Evolutionary conservation across 30 jellyfish, hydroid and myxozoan species (phyloP), one percentile per base, ranked within the genome.

Genomic region (Aurelia coerulea): DNA sequence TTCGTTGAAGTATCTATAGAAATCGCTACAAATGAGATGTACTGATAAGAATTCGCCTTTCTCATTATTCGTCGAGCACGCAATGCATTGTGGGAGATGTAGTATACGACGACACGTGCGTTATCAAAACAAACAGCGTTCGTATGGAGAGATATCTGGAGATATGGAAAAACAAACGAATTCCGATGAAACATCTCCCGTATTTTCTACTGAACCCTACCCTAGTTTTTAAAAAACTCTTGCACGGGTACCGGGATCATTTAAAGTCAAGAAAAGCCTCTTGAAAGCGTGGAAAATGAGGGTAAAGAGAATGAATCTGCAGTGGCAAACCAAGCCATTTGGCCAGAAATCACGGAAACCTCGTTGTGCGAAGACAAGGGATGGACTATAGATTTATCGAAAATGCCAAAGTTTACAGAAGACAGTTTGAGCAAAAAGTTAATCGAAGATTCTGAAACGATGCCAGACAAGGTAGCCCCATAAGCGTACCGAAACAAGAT

Each of bases 21-120:
- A n/a, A n/a, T n/a, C n/a, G n/a, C n/a, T n/a, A n/a, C n/a, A n/a
- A n/a, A n/a, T n/a, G n/a, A n/a, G n/a, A n/a, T n/a, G n/a, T n/a
- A n/a, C n/a, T n/a, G n/a, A n/a, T n/a, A n/a, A n/a, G n/a, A 37
- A 58, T 65, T 65, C 51, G 76, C 76, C 76, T 65, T 65, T 65
- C 41, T 65, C 76, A 3, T 65, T 65, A 65, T 65, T 65, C 76
- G 53, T 29, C 16, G 6, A 2, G 76, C 41, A 51, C 53, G 41
- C 76, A 65, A 65, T 58, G 67, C 67, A 58, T 58, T 58, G 29
- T 58, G 67, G 67, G 18, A 58, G 6, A 1, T 58, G 6, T 58
- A 58, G 67, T 5, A 58, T 12, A 58, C 5, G 29, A 18, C 18
- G 67, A 58, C 18, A 15, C 18, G 67, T 15, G 67, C 29, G 67